Conservation (phyloP, 92 coral and sea anemone genomes). For the Scolanthus callimorphus region DNA sequence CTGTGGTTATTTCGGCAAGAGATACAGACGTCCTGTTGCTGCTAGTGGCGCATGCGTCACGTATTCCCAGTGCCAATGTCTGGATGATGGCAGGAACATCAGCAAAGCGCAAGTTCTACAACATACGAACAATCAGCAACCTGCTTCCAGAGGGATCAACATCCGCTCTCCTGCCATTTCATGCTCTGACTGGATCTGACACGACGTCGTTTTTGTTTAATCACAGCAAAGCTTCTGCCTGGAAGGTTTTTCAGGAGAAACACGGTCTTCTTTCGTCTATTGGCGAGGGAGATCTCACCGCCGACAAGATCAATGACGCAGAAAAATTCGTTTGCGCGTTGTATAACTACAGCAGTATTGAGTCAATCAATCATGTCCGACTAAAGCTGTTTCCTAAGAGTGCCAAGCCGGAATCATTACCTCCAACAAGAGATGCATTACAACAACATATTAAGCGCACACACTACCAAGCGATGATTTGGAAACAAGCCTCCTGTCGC, state of each 20-base stretch:
- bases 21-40: conserved; percentile 54
- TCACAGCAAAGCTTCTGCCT: conserved; percentile 24
- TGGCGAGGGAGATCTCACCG: conserved; percentile 8
- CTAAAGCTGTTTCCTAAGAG: neutral
- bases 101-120: conserved; percentile 40
- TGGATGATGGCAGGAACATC: conserved; percentile 66
- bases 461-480: conserved; percentile 32
- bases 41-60: conserved; percentile 42
- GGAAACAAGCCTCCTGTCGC: conserved; percentile 31
- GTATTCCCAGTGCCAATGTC: conserved; percentile 26
- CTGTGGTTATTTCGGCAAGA: conserved; percentile 33
- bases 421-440: conserved; percentile 37
- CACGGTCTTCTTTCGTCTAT: conserved; percentile 25
- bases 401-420: conserved; percentile 5
- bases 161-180: conserved; percentile 49
- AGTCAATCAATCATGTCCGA: conserved; percentile 19
- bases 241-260: conserved; percentile 27
- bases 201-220: no score
- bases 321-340: conserved; percentile 41
- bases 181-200: conserved; percentile 45
- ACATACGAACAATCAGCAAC: conserved; percentile 31
- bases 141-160: conserved; percentile 24
- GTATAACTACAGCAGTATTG: conserved; percentile 26
- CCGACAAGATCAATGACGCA: conserved; percentile 4
- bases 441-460: conserved; percentile 17